phyloP scores from a whole-genome alignment of 2,113 vertebrate genomes.

The Oreamnos americanus region DNA sequence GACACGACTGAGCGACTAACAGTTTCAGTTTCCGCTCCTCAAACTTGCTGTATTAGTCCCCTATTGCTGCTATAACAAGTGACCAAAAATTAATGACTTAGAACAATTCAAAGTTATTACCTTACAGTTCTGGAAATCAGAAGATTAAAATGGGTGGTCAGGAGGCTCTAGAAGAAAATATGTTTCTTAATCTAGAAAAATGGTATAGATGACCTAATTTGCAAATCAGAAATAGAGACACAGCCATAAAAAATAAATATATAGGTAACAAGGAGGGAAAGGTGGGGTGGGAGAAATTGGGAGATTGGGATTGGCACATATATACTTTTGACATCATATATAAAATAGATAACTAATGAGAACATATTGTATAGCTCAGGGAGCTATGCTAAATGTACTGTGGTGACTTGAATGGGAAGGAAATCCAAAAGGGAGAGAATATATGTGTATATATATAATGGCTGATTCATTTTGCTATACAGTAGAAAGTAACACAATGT shows the following conservation, averaged over 20 bases:
- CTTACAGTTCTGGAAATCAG: background rate
- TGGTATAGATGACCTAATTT: background rate
- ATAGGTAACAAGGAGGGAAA: background rate
- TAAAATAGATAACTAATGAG: background rate
- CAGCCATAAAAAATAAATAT: background rate
- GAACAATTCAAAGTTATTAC: background rate
- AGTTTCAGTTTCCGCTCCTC: background rate
- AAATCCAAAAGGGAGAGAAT: background rate
- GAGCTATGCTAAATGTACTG: background rate
- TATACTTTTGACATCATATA: background rate
- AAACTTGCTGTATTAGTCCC: background rate
- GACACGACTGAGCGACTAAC: background rate
- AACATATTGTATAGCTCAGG: background rate
- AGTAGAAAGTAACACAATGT: background rate
- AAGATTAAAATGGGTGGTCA: background rate
- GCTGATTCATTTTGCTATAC: background rate
- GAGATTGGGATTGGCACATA: background rate
- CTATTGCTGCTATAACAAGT: background rate
- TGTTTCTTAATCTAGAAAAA: background rate
- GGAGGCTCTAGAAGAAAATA: background rate
- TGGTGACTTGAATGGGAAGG: background rate
- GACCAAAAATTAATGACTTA: background rate
- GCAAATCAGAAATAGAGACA: background rate
- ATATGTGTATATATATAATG: background rate
- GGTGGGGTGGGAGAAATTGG: background rate